Percentiles rank a stretch among this genome's conserved stretches.
Conservation (phyloP, 2,113 vertebrate genomes). For the Solea senegalensis region DNA sequence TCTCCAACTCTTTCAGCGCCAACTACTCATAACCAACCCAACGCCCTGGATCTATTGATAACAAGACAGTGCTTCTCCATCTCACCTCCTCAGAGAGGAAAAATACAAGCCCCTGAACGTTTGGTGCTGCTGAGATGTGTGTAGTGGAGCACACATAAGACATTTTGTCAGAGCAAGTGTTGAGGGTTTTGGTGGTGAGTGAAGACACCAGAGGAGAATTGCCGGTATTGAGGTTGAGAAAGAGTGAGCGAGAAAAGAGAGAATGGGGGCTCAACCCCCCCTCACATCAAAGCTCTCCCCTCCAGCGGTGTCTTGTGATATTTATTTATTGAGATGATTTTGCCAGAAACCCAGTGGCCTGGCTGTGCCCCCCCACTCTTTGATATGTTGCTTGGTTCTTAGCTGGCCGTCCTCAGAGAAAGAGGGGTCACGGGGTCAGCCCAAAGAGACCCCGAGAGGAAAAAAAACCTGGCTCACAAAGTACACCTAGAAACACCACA, state of each 20-base stretch:
- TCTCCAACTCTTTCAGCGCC: conserved; percentile 37
- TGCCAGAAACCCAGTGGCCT: conserved; percentile 80
- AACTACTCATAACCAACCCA: conserved; percentile 39
- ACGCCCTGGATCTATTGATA: conserved; percentile 60
- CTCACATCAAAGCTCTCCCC: conserved; percentile 78
- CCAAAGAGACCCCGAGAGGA: conserved; percentile 74
- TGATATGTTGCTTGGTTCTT: conserved; percentile 81
- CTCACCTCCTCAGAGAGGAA: conserved; percentile 64
- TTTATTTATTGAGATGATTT: conserved; percentile 85
- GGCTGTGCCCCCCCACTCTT: conserved; percentile 73
- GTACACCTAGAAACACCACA: conserved; percentile 72
- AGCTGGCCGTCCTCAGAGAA: conserved; percentile 75
- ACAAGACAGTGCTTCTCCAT: conserved; percentile 52
- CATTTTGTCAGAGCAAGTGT: conserved; percentile 76
- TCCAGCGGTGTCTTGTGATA: conserved; percentile 80
- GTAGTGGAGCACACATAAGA: conserved; percentile 59
- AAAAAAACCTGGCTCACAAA: conserved; percentile 64
- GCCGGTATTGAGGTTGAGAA: conserved; percentile 65
- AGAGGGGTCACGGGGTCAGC: conserved; percentile 68
- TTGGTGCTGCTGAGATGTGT: conserved; percentile 55
- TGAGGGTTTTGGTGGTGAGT: conserved; percentile 68
- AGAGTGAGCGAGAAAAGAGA: conserved; percentile 71
- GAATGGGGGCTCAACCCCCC: conserved; percentile 70
- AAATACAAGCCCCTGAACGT: conserved; percentile 56
- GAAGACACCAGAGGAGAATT: conserved; percentile 72